Evolutionary conservation across 2,113 vertebrate genomes (phyloP).

Genomic region (Copsychus sechellarum): DNA sequence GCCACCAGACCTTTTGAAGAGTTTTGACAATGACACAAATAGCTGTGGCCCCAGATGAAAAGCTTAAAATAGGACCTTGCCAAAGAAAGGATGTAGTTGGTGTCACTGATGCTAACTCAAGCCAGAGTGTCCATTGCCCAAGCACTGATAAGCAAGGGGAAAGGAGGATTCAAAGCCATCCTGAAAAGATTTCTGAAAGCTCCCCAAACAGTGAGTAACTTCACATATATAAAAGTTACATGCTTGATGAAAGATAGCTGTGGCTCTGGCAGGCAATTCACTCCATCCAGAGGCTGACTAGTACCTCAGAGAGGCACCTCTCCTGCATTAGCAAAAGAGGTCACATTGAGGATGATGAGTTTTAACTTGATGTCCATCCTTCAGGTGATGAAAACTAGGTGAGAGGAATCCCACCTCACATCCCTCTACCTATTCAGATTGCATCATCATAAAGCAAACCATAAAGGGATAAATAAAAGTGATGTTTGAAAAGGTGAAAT

Average conservation of each 20-base stretch:
- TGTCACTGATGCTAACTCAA: conserved; percentile 26
- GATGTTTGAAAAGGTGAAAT: background rate
- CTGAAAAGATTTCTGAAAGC: background rate
- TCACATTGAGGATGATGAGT: background rate
- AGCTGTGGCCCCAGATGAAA: background rate
- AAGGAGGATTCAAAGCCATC: background rate
- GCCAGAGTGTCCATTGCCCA: conserved; percentile 1
- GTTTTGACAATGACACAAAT: conserved; percentile 44
- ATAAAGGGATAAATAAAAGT: background rate
- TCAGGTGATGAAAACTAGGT: background rate
- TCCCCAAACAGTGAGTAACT: background rate
- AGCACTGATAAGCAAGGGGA: background rate
- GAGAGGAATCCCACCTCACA: background rate
- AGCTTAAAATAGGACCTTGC: conserved; percentile 35
- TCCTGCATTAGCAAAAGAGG: background rate
- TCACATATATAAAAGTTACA: background rate
- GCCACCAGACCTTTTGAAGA: conserved; percentile 23
- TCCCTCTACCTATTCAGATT: background rate
- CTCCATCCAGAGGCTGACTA: background rate
- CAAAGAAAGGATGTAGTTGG: background rate
- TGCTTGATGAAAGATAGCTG: fast-evolving
- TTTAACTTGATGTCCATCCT: background rate
- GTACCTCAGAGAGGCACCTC: background rate
- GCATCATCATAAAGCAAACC: background rate
- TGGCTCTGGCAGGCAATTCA: background rate